Percentiles rank a stretch among this genome's conserved stretches.
Conservation (phyloP, 2,113 vertebrate genomes). For the Anolis sagrei region DNA sequence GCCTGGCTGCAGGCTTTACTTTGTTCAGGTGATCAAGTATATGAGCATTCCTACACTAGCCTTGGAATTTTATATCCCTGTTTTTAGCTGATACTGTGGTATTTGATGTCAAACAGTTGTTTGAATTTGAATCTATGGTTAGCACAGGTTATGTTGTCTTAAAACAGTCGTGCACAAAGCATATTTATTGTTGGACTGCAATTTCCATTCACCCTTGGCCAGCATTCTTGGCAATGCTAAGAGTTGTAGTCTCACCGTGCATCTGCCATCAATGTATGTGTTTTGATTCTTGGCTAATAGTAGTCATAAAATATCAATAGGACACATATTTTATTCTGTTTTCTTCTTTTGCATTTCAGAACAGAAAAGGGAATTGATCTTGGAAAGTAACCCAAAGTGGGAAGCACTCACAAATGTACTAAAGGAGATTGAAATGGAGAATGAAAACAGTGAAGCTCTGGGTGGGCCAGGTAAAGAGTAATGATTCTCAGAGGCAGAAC, state of each 20-base stretch:
- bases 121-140: neutral
- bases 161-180: no score
- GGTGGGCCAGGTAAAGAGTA: slow-evolving; percentile 83
- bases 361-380: slow-evolving; percentile 84
- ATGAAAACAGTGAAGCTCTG: slow-evolving; percentile 83
- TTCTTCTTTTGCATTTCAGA: slow-evolving; percentile 74
- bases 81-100: no score
- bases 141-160: neutral
- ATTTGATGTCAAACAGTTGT: neutral
- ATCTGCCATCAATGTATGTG: neutral
- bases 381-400: slow-evolving; percentile 97
- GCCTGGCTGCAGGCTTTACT: no score
- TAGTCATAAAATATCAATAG: neutral
- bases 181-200: neutral
- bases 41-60: no score
- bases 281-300: neutral
- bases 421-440: slow-evolving; percentile 94
- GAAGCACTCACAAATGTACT: slow-evolving; percentile 91
- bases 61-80: no score
- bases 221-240: neutral
- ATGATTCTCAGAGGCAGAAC: neutral
- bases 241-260: no score
- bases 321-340: neutral
- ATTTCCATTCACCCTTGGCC: neutral
- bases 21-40: no score